phyloP scores from a whole-genome alignment of 2,797 vertebrate genomes.

The Catharus ustulatus region DNA sequence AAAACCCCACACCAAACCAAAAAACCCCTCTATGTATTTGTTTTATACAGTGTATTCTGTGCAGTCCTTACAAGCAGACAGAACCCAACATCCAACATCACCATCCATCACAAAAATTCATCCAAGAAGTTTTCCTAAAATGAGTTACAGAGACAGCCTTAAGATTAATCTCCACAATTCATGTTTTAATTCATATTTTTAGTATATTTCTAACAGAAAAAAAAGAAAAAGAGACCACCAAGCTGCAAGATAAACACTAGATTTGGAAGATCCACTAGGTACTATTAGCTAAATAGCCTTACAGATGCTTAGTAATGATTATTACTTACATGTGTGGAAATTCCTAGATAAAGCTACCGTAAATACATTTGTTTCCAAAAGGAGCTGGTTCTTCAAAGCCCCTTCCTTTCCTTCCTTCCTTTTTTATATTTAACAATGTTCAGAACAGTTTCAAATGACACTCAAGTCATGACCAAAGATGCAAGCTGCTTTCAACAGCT shows the following conservation, averaged over 20 bases:
- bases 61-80: background rate
- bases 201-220: background rate
- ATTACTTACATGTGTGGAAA: background rate
- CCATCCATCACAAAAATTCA: background rate
- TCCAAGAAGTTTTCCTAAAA: background rate
- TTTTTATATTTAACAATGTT: slow-evolving; percentile 40
- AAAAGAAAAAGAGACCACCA: background rate
- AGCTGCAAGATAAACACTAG: background rate
- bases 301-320: background rate
- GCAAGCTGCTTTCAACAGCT: slow-evolving; percentile 63
- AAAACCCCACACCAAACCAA: no score
- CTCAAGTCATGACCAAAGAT: slow-evolving; percentile 54
- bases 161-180: background rate
- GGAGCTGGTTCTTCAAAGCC: slow-evolving; percentile 35
- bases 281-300: background rate
- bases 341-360: slow-evolving; percentile 42
- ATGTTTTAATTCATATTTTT: background rate
- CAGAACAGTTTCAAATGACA: slow-evolving; percentile 55
- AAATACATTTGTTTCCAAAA: slow-evolving; percentile 60
- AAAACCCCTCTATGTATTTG: fast-evolving
- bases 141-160: background rate
- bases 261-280: background rate
- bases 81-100: background rate
- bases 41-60: background rate
- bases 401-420: background rate